Conservation (phyloP, 2,113 vertebrate species). For the Tenrec ecaudatus region DNA sequence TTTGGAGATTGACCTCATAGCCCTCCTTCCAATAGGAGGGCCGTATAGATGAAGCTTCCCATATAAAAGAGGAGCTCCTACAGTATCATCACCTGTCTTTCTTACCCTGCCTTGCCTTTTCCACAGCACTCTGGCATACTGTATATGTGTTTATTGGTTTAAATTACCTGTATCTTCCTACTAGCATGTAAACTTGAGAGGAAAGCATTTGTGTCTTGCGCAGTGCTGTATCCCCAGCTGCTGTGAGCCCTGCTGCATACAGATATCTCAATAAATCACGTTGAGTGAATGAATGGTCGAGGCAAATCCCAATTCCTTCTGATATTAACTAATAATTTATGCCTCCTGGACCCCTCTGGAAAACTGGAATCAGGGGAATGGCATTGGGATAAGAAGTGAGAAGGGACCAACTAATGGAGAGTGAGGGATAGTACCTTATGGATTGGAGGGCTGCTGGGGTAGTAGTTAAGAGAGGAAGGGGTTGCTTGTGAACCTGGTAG, state of each 20-base stretch:
- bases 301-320: neutral
- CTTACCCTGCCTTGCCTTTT: neutral
- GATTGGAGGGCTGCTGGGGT: neutral
- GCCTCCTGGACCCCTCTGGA: neutral
- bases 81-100: neutral
- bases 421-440: neutral
- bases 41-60: too few relatives aligned
- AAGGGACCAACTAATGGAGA: neutral
- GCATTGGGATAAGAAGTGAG: neutral
- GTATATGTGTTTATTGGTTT: neutral
- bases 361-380: neutral
- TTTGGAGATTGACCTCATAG: neutral
- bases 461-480: neutral
- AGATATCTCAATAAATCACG: neutral
- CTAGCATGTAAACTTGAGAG: neutral
- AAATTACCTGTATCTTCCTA: neutral
- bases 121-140: too few relatives aligned
- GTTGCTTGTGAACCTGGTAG: neutral
- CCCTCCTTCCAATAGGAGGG: neutral
- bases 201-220: neutral
- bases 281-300: too few relatives aligned
- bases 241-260: neutral
- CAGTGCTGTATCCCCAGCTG: neutral
- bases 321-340: rapidly evolving
- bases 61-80: rapidly evolving